A percentile compares a stretch with the other conserved stretches of the same genome.
Evolutionary conservation across 2,888 invertebrate genomes (phyloP).

Genomic region (Tricholauxania praeusta): DNA sequence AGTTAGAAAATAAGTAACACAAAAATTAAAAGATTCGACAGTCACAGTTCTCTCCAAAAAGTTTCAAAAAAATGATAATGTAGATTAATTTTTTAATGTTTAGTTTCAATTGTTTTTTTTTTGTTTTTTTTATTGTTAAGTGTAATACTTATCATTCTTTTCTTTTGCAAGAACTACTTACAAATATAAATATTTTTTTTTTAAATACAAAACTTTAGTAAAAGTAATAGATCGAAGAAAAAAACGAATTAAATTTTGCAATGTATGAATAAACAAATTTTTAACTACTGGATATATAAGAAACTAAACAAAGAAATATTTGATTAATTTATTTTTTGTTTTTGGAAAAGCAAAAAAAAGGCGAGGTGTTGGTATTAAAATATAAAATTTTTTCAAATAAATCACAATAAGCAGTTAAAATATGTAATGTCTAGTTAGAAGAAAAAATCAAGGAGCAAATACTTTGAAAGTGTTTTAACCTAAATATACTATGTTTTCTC

Average conservation of each 20-base stretch:
- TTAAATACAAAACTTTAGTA: background rate
- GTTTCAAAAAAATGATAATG: constrained; percentile 10
- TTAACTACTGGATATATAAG: constrained; percentile 5
- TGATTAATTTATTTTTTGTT: constrained; percentile 37
- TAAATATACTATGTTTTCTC: too few relatives aligned
- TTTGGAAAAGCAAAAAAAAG: constrained; percentile 48
- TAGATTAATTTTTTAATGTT: constrained; percentile 10
- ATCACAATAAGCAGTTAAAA: too few relatives aligned
- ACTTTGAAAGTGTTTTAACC: too few relatives aligned
- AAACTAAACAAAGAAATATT: constrained; percentile 4
- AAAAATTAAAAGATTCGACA: constrained; percentile 46
- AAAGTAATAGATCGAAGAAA: background rate
- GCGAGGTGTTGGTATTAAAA: too few relatives aligned
- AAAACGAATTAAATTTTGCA: constrained; percentile 17
- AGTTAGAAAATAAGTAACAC: constrained; percentile 28
- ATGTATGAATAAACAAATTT: constrained; percentile 32
- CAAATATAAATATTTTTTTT: background rate
- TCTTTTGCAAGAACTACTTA: constrained; percentile 17
- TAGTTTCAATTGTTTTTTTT: constrained; percentile 3
- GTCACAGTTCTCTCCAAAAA: constrained; percentile 51
- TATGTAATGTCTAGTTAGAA: constrained; percentile 32
- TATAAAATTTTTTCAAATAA: too few relatives aligned
- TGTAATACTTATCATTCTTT: constrained; percentile 21
- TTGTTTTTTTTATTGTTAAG: constrained; percentile 22
- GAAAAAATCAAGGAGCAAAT: too few relatives aligned